Base-by-base conservation (phyloP, 1,140 invertebrate species). In the Conus betulinus region DNA sequence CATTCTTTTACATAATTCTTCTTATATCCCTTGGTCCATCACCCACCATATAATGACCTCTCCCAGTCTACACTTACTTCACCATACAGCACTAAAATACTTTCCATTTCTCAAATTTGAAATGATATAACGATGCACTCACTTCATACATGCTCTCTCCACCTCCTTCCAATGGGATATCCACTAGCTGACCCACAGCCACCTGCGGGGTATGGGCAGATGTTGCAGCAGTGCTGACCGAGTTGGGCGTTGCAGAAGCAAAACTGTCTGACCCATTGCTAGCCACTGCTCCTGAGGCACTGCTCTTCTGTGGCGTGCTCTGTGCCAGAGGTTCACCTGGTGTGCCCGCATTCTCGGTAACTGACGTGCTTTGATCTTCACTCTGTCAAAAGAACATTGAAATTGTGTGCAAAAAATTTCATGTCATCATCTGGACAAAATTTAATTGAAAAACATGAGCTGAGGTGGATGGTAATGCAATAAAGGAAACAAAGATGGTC, bases 111-210 rank as follows among this genome's bases (percentile, higher is more conserved):
- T 39, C 39, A 39, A 39, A 39, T 39, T 3, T 39, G 39, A 39
- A 39, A 39, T 3, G 39, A 39, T 39, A 39, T 39, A 39, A 39
- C 3, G 39, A 39, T n/a, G 7, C 27, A 88, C 83, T 57, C 25
- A 55, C 88, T 13, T 74, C 67, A 78, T 85, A 85, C 74, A 85
- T 51, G 39, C 67, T 85, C 39, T 79, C 63, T 57, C 67, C 63
- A 55, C 85, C 87, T 20, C 93, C 92, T 82, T 91, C 91, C 55
- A 94, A 88, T 20, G 93, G 93, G 71, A 94, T 93, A 60, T 94
- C 93, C 60, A 94, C 92, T 67, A 94, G 84, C 88, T 93, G 93
- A 55, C 92, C 93, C 4, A 91, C 88, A 52, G 91, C 63, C 20
- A 90, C 84, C 25, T 81, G 27, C 52, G 78, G 76, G 8, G 55